A percentile compares a stretch with the other conserved stretches of the same genome.
phyloP scores from a whole-genome alignment of 2,888 invertebrate genomes.

The Nysson spinosus region DNA sequence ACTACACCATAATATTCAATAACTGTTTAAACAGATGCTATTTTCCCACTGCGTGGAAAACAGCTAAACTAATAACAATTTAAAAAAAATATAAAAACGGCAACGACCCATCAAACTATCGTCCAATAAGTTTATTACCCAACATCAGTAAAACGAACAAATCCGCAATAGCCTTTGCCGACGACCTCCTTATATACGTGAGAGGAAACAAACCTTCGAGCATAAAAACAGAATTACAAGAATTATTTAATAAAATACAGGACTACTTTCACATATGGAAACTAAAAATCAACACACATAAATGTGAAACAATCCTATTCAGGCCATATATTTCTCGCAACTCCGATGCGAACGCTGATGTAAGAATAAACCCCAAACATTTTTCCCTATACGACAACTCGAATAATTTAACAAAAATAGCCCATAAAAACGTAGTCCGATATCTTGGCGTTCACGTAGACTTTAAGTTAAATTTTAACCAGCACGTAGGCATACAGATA shows the following conservation, averaged over 20 bases:
- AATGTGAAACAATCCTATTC: constrained; percentile 24
- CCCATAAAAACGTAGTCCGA: no score
- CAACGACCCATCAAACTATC: constrained; percentile 50
- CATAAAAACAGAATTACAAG: background rate
- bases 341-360: background rate
- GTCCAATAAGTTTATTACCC: constrained; percentile 43
- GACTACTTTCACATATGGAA: constrained; percentile 19
- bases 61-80: constrained; percentile 50
- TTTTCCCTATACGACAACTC: no score
- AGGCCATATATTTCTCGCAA: constrained; percentile 10
- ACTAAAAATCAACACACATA: constrained; percentile 11
- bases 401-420: no score
- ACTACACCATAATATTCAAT: constrained; percentile 36
- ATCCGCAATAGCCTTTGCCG: constrained; percentile 34
- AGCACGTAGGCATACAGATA: no score
- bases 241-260: background rate
- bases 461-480: no score
- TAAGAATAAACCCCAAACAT: background rate
- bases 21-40: constrained; percentile 53
- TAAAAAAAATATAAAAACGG: constrained; percentile 18
- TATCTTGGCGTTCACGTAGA: no score
- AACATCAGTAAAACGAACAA: constrained; percentile 49
- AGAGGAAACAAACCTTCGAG: background rate
- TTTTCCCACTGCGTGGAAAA: constrained; percentile 57
- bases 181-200: constrained; percentile 33